A percentile compares a stretch with the other conserved stretches of the same genome.
These are phyloP conservation scores for Aviceda subcristata DNA, from an alignment of 2,113 vertebrate genomes.

Conservation along the genomic window DNA sequence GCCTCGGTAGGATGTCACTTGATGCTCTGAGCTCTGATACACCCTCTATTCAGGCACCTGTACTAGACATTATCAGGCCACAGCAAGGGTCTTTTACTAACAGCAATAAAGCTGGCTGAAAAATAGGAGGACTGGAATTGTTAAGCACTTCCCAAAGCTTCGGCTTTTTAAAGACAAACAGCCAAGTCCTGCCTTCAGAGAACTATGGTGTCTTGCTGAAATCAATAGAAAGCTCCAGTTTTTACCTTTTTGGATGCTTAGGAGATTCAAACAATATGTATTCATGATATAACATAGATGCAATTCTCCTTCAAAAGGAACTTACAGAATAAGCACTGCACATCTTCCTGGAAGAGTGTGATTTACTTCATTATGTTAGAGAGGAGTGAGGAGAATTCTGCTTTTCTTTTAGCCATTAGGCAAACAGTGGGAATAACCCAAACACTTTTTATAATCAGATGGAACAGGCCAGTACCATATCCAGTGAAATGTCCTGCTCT, in stretches of 20 bases:
- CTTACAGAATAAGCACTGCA: not conserved
- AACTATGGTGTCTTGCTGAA: not conserved
- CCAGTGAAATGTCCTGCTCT: not conserved
- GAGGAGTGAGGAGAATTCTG: not conserved
- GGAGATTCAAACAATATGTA: not conserved
- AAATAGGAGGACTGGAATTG: slow-evolving; percentile 4
- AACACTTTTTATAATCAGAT: not conserved
- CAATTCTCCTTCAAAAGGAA: not conserved
- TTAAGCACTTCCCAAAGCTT: slow-evolving; percentile 28
- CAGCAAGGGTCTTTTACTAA: slow-evolving; percentile 43
- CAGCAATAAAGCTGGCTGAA: not conserved
- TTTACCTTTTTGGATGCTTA: not conserved
- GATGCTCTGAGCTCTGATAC: slow-evolving; percentile 25
- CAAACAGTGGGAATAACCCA: not conserved
- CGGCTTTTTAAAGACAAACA: not conserved
- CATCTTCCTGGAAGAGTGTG: not conserved
- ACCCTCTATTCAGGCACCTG: slow-evolving; percentile 39
- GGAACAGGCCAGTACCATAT: not conserved
- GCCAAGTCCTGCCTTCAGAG: not conserved
- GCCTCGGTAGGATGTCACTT: slow-evolving; percentile 7
- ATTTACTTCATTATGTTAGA: not conserved
- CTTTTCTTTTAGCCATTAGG: not conserved
- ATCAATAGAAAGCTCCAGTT: not conserved
- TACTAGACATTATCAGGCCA: slow-evolving; percentile 32
- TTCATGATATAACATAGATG: not conserved